phyloP scores from a whole-genome alignment of 2,113 vertebrate species.

The Ondatra zibethicus region DNA sequence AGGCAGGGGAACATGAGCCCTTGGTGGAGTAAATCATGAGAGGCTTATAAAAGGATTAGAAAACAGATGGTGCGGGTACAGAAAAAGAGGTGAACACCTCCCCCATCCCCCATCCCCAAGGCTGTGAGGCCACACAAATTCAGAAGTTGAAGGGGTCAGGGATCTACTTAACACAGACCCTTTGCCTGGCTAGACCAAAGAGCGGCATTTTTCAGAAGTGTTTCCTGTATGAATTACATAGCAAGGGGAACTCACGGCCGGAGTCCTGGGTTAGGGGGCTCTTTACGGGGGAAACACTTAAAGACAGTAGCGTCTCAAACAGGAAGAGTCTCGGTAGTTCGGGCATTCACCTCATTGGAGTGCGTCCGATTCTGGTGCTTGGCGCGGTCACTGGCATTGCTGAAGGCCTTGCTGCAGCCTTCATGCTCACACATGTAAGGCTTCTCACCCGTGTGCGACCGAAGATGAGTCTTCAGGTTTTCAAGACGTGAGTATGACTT shows the following conservation, averaged over 20 bases:
- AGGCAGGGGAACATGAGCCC: background rate
- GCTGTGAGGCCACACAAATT: background rate
- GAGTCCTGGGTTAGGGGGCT: slow-evolving; percentile 47
- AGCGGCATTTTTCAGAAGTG: background rate
- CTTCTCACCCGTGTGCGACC: slow-evolving; percentile 97
- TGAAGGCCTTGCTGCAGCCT: slow-evolving; percentile 98
- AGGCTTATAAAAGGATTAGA: background rate
- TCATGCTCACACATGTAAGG: slow-evolving; percentile 98
- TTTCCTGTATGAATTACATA: background rate
- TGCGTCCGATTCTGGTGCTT: slow-evolving; percentile 99
- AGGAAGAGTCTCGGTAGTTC: background rate
- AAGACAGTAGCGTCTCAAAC: background rate
- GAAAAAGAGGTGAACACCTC: background rate
- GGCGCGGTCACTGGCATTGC: slow-evolving; percentile 97
- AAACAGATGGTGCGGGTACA: background rate
- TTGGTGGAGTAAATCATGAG: background rate
- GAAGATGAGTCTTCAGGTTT: slow-evolving; percentile 97
- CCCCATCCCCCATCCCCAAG: background rate
- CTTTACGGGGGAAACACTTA: background rate
- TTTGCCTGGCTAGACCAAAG: background rate
- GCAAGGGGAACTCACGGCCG: background rate
- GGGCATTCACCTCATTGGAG: slow-evolving; percentile 94
- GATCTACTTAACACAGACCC: background rate
- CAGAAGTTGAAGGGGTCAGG: background rate
- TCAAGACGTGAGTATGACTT: slow-evolving; percentile 99